Conservation (phyloP, 2,888 invertebrate genomes). For the Lasioglossum pauxillum region DNA sequence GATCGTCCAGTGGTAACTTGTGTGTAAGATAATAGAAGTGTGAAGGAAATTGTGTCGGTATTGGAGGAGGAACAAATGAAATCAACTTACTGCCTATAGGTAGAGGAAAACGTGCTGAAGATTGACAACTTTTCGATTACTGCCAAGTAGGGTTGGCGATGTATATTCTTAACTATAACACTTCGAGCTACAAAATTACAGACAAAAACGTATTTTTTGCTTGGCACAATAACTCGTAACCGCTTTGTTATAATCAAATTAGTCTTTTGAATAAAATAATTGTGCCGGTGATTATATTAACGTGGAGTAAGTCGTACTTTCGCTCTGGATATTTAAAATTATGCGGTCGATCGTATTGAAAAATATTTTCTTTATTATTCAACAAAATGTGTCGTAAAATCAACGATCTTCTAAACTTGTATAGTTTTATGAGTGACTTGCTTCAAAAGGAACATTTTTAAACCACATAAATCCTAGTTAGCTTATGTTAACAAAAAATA, state of each 20-base stretch:
- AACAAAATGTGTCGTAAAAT: too few relatives aligned
- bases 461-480: too few relatives aligned
- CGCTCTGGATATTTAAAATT: not conserved
- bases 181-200: not conserved
- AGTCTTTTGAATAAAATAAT: not conserved
- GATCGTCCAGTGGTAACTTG: constrained; percentile 48
- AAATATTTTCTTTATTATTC: not conserved
- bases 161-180: not conserved
- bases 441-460: too few relatives aligned
- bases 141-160: not conserved
- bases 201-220: not conserved
- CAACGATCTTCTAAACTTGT: too few relatives aligned
- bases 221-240: not conserved
- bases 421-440: not conserved
- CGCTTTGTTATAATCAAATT: not conserved
- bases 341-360: too few relatives aligned
- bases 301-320: not conserved
- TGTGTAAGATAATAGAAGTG: constrained; percentile 68
- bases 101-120: constrained; percentile 4
- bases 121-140: not conserved
- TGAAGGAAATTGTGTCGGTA: constrained; percentile 61
- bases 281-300: not conserved
- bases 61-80: constrained; percentile 22
- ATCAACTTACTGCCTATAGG: constrained; percentile 7
- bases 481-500: not conserved